Percentiles rank a stretch among this genome's conserved stretches.
phyloP scores from a whole-genome alignment of 37 sponge, comb jelly and placozoan genomes.

The Geodia barretti region DNA sequence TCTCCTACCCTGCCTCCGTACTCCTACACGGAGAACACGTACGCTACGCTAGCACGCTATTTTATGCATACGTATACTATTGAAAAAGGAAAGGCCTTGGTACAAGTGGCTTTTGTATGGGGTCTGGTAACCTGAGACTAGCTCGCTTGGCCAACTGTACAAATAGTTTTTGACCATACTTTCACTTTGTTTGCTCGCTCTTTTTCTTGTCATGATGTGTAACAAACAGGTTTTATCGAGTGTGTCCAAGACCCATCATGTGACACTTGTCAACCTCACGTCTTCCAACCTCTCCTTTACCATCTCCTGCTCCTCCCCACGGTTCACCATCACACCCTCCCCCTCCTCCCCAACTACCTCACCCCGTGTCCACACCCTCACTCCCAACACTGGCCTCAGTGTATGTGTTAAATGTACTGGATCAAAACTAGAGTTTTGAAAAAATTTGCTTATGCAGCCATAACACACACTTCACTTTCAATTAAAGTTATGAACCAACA shows the following conservation, averaged over 20 bases:
- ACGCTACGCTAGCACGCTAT: background rate
- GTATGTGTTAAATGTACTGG: background rate
- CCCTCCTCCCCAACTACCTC: background rate
- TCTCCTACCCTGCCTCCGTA: slow-evolving; percentile 37
- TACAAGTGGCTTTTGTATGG: no score
- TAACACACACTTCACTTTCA: background rate
- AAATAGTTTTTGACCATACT: no score
- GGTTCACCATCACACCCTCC: slow-evolving; percentile 15
- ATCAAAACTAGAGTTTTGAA: background rate
- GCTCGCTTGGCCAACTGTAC: no score
- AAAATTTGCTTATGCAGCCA: no score
- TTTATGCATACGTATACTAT: no score
- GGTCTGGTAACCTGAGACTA: no score
- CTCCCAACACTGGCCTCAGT: background rate
- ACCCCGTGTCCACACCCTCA: background rate
- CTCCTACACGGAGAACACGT: slow-evolving; percentile 17
- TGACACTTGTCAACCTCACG: slow-evolving; percentile 33
- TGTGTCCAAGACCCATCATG: slow-evolving; percentile 9
- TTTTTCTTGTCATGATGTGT: no score
- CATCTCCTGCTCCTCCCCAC: slow-evolving; percentile 1
- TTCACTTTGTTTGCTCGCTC: no score
- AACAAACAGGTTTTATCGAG: slow-evolving; percentile 1
- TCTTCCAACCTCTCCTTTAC: slow-evolving; percentile 9
- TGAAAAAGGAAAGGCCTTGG: no score
- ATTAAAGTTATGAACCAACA: background rate